Evolutionary conservation across 1,140 invertebrate genomes (phyloP).

Genomic region (Coptotermes formosanus): DNA sequence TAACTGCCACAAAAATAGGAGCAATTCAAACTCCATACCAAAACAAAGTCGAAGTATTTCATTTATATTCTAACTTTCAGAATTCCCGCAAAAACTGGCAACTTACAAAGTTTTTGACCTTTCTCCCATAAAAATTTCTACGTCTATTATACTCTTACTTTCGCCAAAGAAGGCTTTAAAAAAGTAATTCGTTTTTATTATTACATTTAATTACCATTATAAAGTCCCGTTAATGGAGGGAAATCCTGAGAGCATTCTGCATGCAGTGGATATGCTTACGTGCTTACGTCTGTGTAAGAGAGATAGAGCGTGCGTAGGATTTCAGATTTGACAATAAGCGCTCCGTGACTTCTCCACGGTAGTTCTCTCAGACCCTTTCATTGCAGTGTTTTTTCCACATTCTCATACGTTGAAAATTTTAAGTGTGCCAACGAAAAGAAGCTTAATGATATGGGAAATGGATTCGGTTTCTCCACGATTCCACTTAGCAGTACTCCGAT

Average conservation of each 20-base stretch:
- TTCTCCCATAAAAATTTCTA: not conserved
- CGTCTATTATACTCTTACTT: not conserved
- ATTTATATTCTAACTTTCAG: not conserved
- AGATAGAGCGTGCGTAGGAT: not conserved
- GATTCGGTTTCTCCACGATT: not conserved
- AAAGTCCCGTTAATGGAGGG: not conserved
- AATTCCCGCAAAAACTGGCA: not conserved
- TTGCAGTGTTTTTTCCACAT: not conserved
- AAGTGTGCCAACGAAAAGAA: not conserved
- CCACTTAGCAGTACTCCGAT: not conserved
- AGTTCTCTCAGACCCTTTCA: not conserved
- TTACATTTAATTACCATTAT: not conserved
- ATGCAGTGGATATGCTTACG: not conserved
- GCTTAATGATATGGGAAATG: not conserved
- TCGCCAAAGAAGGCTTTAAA: not conserved
- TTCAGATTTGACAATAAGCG: not conserved
- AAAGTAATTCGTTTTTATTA: not conserved
- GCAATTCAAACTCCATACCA: not conserved
- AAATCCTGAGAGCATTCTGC: not conserved
- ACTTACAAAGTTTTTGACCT: not conserved
- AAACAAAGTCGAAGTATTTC: not conserved
- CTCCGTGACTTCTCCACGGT: not conserved
- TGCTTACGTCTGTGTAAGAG: not conserved
- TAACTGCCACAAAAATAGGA: not conserved
- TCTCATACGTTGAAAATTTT: not conserved